Conservation (phyloP, 2,888 invertebrate genomes). For the Operophtera brumata region DNA sequence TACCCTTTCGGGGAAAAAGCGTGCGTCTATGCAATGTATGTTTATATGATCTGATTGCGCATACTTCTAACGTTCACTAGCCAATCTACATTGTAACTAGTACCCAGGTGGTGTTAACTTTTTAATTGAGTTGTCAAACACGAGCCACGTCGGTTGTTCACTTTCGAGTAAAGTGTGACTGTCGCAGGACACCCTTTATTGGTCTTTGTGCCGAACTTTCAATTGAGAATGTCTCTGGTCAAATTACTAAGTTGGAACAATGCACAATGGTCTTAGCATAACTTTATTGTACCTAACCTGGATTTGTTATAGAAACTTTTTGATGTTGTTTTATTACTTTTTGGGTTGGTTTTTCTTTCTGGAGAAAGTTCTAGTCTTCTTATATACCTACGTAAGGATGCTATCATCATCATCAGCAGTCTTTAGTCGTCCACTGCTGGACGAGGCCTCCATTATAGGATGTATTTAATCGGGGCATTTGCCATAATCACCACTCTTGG, state of each 20-base stretch:
- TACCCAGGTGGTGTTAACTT: conserved; percentile 40
- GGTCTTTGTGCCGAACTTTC: conserved; percentile 41
- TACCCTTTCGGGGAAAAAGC: too few relatives aligned
- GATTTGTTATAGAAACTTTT: not conserved
- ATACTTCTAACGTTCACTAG: not conserved
- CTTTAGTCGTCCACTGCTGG: too few relatives aligned
- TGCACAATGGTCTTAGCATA: conserved; percentile 7
- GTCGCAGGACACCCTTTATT: conserved; percentile 39
- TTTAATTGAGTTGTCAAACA: conserved; percentile 50
- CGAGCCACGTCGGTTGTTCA: conserved; percentile 35
- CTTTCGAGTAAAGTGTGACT: conserved; percentile 40
- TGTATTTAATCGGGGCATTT: too few relatives aligned
- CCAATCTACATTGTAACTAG: not conserved
- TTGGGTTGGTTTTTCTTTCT: not conserved
- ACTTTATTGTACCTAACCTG: not conserved
- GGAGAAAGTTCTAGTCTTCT: too few relatives aligned
- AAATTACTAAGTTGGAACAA: conserved; percentile 24
- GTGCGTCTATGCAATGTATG: too few relatives aligned
- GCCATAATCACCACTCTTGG: too few relatives aligned
- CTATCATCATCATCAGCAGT: too few relatives aligned
- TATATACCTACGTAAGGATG: too few relatives aligned
- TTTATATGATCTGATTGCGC: too few relatives aligned
- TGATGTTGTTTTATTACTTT: not conserved
- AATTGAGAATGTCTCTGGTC: conserved; percentile 27
- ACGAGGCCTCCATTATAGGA: too few relatives aligned